Evolutionary conservation across 2,888 invertebrate genomes (phyloP), one percentile per base, ranked within the genome.

Genomic region (Melinaea menophilus): DNA sequence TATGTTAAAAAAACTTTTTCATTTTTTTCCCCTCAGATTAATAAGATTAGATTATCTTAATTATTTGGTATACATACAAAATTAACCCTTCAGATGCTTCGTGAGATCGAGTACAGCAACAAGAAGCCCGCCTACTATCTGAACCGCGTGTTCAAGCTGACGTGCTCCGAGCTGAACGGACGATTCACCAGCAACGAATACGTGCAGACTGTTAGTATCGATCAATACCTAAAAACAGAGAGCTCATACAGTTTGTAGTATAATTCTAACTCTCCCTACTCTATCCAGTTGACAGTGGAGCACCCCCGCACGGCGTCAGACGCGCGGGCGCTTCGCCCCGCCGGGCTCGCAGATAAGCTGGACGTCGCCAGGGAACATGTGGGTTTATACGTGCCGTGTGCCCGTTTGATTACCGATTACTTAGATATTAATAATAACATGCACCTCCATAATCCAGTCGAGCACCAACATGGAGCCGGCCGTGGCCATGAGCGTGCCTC

Each of bases 181-280:
- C 92, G 98, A 58, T 98, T 98, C 86, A 95, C 97, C 72, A 98
- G 97, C 90, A 98, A 98, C 86, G 98, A 98, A 89, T 97, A 98
- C 82, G 95, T 97, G 61, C 96, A 98, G 81, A 98, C 97, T 70
- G 95, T 96, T 47, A 54, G 66, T 59, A 35, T 2, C 12, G 31
- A 9, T 46, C 11, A 46, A 46, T n/a, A 51, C 0, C 5, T 2
- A 48, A 2, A 48, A 2, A 48, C 4, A 48, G n/a, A 13, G 13
- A 48, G 5, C 5, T 12, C 11, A n/a, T n/a, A 48, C 3, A 48
- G 2, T 12, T 11, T 3, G 2, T 2, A 5, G 31, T 51, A 51
- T 51, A 9, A 51, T 51, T 31, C 5, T 31, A 51, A 51, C 7
- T 31, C 22, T 2, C 9, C 2, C 11, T 9, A 9, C 22, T 51